Percentiles rank a stretch among this genome's conserved stretches.
phyloP scores from a whole-genome alignment of 2,113 vertebrate species.

The Peucedramus taeniatus region DNA sequence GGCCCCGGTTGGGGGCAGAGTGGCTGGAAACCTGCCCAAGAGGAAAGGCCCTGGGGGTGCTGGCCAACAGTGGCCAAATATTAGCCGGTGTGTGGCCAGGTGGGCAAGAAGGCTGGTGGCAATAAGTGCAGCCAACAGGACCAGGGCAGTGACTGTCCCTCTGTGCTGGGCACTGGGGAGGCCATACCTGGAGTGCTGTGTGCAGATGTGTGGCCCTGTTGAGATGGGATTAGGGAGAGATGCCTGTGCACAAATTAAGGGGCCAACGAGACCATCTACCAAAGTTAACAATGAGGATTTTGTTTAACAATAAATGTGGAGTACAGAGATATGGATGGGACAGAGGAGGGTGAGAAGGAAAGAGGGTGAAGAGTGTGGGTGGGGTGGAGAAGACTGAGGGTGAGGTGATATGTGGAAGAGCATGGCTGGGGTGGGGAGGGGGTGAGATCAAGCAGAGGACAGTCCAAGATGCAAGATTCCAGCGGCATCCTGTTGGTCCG shows the following conservation, averaged over 20 bases:
- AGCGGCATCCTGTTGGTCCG: background rate
- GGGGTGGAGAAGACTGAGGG: too few relatives aligned
- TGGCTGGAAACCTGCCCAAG: too few relatives aligned
- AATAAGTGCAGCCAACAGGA: background rate
- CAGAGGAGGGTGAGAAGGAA: background rate
- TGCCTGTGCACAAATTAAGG: background rate
- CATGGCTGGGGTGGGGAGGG: too few relatives aligned
- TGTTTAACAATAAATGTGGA: background rate
- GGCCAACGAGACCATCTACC: background rate
- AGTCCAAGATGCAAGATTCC: background rate
- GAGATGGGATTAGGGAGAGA: background rate
- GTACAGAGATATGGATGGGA: background rate
- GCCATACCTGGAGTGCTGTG: background rate
- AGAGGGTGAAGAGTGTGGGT: background rate
- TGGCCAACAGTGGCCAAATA: background rate
- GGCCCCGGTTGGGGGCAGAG: too few relatives aligned
- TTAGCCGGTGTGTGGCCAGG: background rate
- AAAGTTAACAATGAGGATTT: background rate
- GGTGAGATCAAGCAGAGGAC: background rate
- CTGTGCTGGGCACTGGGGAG: background rate
- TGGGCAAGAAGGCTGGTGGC: background rate
- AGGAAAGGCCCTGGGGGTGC: background rate
- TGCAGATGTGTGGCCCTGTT: background rate
- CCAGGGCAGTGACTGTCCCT: background rate
- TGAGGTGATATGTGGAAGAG: background rate